Percentiles rank a stretch among this genome's conserved stretches.
phyloP scores from a whole-genome alignment of 2,113 vertebrate genomes.

The Cacatua alba region DNA sequence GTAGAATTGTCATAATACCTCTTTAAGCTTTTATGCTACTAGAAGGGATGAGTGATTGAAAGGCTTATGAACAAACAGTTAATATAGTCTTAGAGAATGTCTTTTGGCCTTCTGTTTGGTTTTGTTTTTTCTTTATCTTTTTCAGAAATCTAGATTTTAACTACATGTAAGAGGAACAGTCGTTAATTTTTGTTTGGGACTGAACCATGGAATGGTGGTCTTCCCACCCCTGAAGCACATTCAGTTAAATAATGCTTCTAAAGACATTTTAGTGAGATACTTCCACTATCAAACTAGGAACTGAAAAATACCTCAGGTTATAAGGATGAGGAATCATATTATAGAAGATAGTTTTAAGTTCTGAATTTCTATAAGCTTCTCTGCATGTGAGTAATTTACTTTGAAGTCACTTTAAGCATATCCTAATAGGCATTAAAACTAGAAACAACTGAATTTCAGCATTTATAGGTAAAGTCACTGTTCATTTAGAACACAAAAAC shows the following conservation, averaged over 20 bases:
- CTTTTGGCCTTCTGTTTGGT: not conserved
- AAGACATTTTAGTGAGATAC: not conserved
- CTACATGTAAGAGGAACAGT: rapidly evolving
- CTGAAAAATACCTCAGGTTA: not conserved
- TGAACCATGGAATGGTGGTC: not conserved
- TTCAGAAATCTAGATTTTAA: not conserved
- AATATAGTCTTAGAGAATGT: not conserved
- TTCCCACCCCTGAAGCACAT: not conserved
- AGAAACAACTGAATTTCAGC: not conserved
- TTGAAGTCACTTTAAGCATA: conserved; percentile 5
- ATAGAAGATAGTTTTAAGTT: not conserved
- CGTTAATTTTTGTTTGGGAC: not conserved
- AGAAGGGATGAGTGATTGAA: not conserved
- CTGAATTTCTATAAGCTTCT: not conserved
- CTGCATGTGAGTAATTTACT: not conserved
- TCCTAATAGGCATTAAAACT: not conserved
- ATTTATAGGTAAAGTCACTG: conserved; percentile 3
- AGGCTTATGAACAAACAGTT: not conserved
- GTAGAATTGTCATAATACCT: not conserved
- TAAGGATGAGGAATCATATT: not conserved
- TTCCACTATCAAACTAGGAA: not conserved
- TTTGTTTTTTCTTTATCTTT: not conserved
- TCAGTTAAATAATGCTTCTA: not conserved
- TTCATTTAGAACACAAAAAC: not conserved
- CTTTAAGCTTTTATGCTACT: not conserved